Conservation (phyloP, 2,113 vertebrate species). For the Semicossyphus pulcher region DNA sequence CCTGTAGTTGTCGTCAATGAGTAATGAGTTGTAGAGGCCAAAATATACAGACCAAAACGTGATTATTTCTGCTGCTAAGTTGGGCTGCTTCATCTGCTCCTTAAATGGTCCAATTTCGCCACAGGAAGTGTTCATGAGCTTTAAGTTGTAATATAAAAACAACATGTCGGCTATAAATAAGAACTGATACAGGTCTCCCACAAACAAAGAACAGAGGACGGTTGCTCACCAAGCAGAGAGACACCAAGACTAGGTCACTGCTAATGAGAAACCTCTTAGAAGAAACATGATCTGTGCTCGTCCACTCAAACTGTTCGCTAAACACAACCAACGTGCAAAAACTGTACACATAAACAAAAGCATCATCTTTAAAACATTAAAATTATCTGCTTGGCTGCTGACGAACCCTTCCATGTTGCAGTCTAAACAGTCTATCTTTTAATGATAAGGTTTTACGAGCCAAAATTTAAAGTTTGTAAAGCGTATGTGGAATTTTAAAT, state of each 20-base stretch:
- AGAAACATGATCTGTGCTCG: background rate
- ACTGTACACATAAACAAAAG: background rate
- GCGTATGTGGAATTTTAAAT: constrained; percentile 6
- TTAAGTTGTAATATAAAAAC: too few relatives aligned
- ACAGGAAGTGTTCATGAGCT: too few relatives aligned
- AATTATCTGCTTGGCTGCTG: background rate
- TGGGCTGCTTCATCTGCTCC: too few relatives aligned
- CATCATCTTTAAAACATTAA: background rate
- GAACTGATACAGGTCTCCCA: too few relatives aligned
- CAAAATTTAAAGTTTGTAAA: constrained; percentile 4
- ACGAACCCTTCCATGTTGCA: background rate
- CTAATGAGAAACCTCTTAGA: background rate
- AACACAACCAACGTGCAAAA: background rate
- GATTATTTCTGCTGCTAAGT: too few relatives aligned
- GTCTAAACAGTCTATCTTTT: background rate
- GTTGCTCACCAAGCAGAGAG: background rate
- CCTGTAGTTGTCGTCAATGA: too few relatives aligned
- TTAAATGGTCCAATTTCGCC: too few relatives aligned
- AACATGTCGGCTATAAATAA: too few relatives aligned
- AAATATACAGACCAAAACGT: too few relatives aligned
- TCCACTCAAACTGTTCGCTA: background rate
- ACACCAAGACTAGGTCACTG: too few relatives aligned
- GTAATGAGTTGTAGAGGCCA: too few relatives aligned
- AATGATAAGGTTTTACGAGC: background rate
- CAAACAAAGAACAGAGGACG: background rate